phyloP scores from a whole-genome alignment of 2,113 vertebrate genomes.

The Oryzias woworae region DNA sequence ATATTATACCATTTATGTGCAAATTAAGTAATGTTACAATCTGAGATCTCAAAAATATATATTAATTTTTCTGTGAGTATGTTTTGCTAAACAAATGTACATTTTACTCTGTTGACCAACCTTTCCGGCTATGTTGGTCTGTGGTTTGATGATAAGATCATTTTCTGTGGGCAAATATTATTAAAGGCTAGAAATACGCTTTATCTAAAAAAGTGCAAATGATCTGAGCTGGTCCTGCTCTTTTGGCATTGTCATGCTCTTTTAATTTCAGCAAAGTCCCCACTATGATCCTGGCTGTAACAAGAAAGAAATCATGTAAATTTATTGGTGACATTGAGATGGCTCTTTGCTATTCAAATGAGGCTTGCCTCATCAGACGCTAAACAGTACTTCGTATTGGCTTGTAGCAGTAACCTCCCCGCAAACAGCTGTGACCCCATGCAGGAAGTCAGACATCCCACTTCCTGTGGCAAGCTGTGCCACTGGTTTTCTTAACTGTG shows the following conservation, averaged over 20 bases:
- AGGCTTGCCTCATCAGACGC: constrained; percentile 70
- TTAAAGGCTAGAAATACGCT: constrained; percentile 27
- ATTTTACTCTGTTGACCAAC: background rate
- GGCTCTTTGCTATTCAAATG: constrained; percentile 82
- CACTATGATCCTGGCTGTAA: constrained; percentile 75
- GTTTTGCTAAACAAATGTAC: background rate
- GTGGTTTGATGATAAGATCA: background rate
- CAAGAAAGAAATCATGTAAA: constrained; percentile 77
- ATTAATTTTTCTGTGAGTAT: too few relatives aligned
- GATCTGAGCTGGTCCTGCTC: constrained; percentile 48
- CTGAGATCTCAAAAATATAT: too few relatives aligned
- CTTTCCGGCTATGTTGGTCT: background rate
- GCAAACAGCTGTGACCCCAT: constrained; percentile 89
- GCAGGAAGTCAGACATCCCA: constrained; percentile 83
- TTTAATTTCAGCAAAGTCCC: constrained; percentile 71
- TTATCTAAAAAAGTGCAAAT: constrained; percentile 15
- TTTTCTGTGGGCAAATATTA: constrained; percentile 4
- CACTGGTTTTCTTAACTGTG: constrained; percentile 85
- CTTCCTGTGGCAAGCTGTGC: constrained; percentile 90
- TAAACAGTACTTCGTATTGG: constrained; percentile 73
- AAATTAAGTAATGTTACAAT: too few relatives aligned
- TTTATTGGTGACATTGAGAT: constrained; percentile 83
- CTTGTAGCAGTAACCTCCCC: constrained; percentile 76
- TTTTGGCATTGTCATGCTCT: constrained; percentile 71
- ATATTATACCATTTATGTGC: too few relatives aligned